phyloP scores from a whole-genome alignment of 2,113 vertebrate genomes.

The Corydoras maculifer region DNA sequence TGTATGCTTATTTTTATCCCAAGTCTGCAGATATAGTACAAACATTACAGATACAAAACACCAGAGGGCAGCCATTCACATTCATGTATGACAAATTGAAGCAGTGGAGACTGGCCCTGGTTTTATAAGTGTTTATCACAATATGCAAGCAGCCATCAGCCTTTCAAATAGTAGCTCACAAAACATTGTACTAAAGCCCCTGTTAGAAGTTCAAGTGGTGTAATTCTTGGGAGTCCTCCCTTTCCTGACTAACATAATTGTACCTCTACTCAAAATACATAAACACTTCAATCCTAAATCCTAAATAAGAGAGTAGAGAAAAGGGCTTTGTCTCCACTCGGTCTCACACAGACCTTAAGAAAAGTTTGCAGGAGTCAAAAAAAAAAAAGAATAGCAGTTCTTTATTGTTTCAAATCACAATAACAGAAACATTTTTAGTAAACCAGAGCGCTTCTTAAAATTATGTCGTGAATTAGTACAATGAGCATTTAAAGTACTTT shows the following conservation, averaged over 20 bases:
- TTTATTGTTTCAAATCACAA: no score
- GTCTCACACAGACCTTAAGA: background rate
- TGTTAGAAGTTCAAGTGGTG: background rate
- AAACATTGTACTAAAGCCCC: background rate
- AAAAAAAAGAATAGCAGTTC: no score
- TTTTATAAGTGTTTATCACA: background rate
- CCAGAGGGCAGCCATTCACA: constrained; percentile 6
- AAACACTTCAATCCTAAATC: constrained; percentile 1
- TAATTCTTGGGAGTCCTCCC: constrained; percentile 14
- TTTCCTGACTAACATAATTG: constrained; percentile 10
- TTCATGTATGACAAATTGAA: no score
- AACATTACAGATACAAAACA: constrained; percentile 1
- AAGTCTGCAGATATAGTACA: background rate
- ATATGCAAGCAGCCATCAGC: background rate
- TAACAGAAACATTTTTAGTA: no score
- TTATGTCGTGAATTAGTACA: no score
- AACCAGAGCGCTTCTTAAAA: no score
- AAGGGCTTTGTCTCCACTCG: background rate
- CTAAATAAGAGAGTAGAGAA: constrained; percentile 5
- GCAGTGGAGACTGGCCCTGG: background rate
- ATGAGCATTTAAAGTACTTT: no score
- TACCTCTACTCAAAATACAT: constrained; percentile 11
- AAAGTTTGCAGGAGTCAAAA: background rate
- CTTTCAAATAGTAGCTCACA: background rate
- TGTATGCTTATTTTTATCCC: no score